phyloP scores from a whole-genome alignment of 2,797 vertebrate genomes.

The Bucorvus abyssinicus region DNA sequence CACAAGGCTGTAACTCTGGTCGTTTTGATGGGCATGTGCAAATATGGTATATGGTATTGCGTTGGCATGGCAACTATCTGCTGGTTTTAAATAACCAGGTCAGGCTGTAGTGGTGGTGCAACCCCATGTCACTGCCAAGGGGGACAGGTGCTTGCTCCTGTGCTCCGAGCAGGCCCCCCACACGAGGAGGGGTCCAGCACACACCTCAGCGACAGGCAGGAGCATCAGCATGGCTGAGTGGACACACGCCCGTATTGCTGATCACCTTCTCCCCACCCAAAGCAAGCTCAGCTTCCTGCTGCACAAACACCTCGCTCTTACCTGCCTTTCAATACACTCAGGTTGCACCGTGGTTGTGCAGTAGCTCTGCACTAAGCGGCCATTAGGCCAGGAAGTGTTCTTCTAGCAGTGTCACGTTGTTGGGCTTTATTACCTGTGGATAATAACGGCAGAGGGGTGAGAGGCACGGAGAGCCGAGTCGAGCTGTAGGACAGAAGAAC shows the following conservation, averaged over 20 bases:
- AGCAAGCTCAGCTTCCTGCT: not conserved
- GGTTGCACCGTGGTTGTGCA: not conserved
- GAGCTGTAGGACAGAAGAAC: not conserved
- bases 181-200: not conserved
- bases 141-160: not conserved
- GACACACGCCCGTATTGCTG: not conserved
- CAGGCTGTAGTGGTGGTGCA: not conserved
- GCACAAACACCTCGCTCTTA: not conserved
- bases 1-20: not conserved
- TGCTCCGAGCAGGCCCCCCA: not conserved
- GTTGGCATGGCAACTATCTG: not conserved
- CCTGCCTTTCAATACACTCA: not conserved
- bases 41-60: rapidly evolving
- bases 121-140: not conserved
- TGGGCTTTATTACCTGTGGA: not conserved
- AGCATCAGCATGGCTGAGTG: not conserved
- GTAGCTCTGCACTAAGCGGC: not conserved
- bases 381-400: not conserved
- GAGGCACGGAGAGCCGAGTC: not conserved
- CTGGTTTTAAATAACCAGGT: not conserved
- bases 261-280: slow-evolving; percentile 6
- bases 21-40: not conserved
- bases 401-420: not conserved
- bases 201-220: not conserved
- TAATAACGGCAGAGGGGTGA: not conserved